Conservation (phyloP, 1,140 invertebrate genomes). For the Drosophila kanapiae region DNA sequence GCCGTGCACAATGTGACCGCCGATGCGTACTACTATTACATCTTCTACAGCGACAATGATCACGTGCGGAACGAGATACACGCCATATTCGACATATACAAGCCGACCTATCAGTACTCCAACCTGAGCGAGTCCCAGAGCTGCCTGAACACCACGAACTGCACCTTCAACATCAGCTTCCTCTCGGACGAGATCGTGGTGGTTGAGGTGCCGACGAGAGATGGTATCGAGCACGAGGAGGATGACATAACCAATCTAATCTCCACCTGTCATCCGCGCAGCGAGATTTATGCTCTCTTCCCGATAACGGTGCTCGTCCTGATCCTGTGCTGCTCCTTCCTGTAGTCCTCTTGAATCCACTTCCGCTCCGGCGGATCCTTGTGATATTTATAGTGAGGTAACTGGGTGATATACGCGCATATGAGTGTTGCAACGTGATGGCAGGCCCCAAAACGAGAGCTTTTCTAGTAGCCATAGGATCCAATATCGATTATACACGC, state of each 20-base stretch:
- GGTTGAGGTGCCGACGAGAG: conserved; percentile 92
- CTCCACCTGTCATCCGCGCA: conserved; percentile 91
- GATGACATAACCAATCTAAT: conserved; percentile 89
- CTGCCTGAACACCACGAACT: conserved; percentile 91
- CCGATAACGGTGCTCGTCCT: conserved; percentile 91
- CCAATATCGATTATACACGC: conserved; percentile 45
- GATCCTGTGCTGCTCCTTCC: conserved; percentile 91
- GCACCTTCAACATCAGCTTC: conserved; percentile 89
- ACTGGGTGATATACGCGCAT: conserved; percentile 59
- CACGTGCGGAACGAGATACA: conserved; percentile 91
- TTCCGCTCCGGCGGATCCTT: conserved; percentile 35
- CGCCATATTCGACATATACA: conserved; percentile 93
- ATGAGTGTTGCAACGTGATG: conserved; percentile 39
- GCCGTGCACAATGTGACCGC: conserved; percentile 89
- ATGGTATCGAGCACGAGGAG: conserved; percentile 91
- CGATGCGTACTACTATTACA: conserved; percentile 94
- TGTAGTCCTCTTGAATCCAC: conserved; percentile 82
- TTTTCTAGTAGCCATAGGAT: conserved; percentile 43
- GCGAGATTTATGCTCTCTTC: conserved; percentile 91
- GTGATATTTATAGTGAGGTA: conserved; percentile 69
- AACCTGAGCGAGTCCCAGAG: conserved; percentile 88
- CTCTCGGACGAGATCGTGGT: conserved; percentile 91
- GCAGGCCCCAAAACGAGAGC: conserved; percentile 52
- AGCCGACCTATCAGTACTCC: conserved; percentile 91
- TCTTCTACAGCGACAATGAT: conserved; percentile 94